Conservation (phyloP, 2,797 vertebrate species). For the Micrastur ruficollis region DNA sequence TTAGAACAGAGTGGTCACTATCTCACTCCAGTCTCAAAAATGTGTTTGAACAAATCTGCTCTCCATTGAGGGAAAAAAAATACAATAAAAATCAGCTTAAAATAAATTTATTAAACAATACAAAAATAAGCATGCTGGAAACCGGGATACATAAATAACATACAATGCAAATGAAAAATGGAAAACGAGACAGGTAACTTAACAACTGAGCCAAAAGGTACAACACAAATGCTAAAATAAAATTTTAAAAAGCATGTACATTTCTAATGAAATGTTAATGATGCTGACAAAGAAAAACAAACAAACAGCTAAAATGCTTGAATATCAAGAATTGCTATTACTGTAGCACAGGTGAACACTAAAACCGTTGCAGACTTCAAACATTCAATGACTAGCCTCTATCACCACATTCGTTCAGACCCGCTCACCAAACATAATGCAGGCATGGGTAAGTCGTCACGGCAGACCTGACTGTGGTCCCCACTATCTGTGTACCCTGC, state of each 20-base stretch:
- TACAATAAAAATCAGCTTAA: constrained; percentile 78
- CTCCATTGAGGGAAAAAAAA: constrained; percentile 55
- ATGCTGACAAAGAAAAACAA: constrained; percentile 62
- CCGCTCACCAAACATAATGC: not conserved
- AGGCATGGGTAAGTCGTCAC: not conserved
- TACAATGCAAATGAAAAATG: constrained; percentile 78
- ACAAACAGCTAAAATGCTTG: constrained; percentile 77
- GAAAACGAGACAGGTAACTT: constrained; percentile 65
- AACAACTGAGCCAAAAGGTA: constrained; percentile 70
- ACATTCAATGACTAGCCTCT: not conserved
- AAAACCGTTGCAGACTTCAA: constrained; percentile 61
- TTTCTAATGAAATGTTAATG: constrained; percentile 81
- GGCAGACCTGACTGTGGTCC: not conserved
- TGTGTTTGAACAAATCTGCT: not conserved
- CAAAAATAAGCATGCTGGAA: constrained; percentile 77
- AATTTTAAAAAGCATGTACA: constrained; percentile 75
- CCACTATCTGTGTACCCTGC: not conserved
- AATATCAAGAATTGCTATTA: constrained; percentile 79
- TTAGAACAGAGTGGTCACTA: not conserved
- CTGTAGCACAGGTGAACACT: constrained; percentile 67
- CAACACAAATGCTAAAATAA: constrained; percentile 76
- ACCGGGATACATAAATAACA: constrained; percentile 80
- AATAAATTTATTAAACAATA: constrained; percentile 84
- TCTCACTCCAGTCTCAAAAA: constrained; percentile 13
- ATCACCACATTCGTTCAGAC: not conserved